Base-by-base conservation (phyloP, 2,797 vertebrate genomes). In the Aeoliscus strigatus region DNA sequence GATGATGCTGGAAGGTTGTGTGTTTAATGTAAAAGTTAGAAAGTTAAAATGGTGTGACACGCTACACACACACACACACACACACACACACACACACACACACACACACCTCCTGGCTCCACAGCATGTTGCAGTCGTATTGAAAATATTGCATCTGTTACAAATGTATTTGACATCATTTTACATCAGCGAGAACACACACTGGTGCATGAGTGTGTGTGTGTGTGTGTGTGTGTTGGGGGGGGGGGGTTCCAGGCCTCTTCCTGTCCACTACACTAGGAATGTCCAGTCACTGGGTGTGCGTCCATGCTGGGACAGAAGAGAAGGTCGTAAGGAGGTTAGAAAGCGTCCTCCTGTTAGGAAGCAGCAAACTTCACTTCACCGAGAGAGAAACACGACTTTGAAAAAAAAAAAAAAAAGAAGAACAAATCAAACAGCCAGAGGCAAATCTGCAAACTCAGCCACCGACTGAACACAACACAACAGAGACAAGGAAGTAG, bases 221-320 rank as follows among this genome's bases (percentile, higher is more conserved):
- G 4, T 18, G 10, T 30, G 30, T 14, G 17, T 23, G 16, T 31
- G 8, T 34, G 15, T 23, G 24, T 18, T n/a, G n/a, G n/a, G n/a
- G n/a, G n/a, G n/a, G n/a, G n/a, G n/a, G 35, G 28, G 17, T 27
- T 14, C 26, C 30, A 17, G 28, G 39, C 8, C 15, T 32, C 41
- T 38, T 37, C n/a, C 6, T 27, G 14, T 5, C 30, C 12, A 12
- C 48, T 86, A 82, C 48, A 93, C 73, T 55, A 85, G 33, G 43
- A 86, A 21, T 3, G 83, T 64, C 92, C 92, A 93, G n/a, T 90
- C 72, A 0, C 88, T 91, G 40, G 81, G 63, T 29, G 82, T 87
- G 74, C 79, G 80, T 64, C 91, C 90, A 0, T 87, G 90, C 91
- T 94, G 75, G 10, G 78, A 53, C 34, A 70, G 10, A 55, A 23